Evolutionary conservation across 2,113 vertebrate genomes (phyloP), one percentile per base, ranked within the genome.

Genomic region (Heliornis fulica): DNA sequence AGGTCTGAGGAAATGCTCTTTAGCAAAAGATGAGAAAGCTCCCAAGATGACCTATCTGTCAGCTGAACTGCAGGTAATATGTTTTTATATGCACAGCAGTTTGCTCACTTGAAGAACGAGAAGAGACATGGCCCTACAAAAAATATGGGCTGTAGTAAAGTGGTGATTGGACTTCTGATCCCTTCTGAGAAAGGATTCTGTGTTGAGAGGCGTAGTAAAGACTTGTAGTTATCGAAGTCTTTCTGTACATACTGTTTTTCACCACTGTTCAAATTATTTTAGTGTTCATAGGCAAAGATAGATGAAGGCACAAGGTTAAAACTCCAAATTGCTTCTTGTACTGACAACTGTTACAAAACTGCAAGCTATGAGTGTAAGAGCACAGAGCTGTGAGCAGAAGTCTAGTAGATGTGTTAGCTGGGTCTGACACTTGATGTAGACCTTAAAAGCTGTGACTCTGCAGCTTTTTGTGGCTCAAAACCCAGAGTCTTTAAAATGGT

Each of bases 1-100:
- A 88, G 75, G 65, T 81, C 60, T 93, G 90, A 90, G 82, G 92
- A 95, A 90, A 78, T 10, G 32, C 41, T 93, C 50, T 80, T 72
- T 36, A 46, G 76, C 71, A 85, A 29, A 91, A 70, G 85, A 31
- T 1, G 10, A 71, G 72, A 46, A 81, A 64, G 56, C 15, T 46
- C 11, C 38, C 7, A 6, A 40, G 68, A 43, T 25, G 4, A 4
- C 40, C 63, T n/a, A 9, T 29, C 36, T 87, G 61, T 23, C 82
- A 25, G 70, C 41, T 83, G 84, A 59, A 22, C 19, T 63, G 51
- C 78, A 95, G 87, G 65, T 79, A 10, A 7, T 64, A 1, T 19
- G 8, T 34, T 57, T 25, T 13, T 13, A 5, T 3, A 12, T 57
- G 77, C 63, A 1, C 4, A 5, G 41, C 29, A 43, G 22, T 53